Percentiles rank a stretch among this genome's conserved stretches.
Conservation (phyloP, 2,113 vertebrate genomes). For the Stomatorhinus ivindoensis region DNA sequence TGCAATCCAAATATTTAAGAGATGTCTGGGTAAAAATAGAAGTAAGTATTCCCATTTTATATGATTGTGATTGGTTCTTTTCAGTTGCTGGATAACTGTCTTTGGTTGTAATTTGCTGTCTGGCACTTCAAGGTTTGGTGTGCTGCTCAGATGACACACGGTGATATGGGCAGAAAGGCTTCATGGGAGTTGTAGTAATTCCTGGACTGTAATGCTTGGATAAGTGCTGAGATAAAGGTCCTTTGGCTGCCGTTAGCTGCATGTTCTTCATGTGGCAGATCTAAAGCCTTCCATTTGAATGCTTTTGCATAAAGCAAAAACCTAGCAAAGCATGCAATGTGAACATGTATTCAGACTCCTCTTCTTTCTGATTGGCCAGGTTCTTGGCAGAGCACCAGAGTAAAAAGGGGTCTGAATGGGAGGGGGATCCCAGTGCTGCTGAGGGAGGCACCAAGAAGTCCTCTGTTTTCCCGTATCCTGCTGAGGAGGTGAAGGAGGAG, state of each 20-base stretch:
- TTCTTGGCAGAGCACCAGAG: constrained; percentile 83
- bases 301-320: background rate
- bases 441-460: background rate
- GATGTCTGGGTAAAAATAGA: constrained; percentile 36
- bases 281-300: constrained; percentile 1
- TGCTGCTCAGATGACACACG: constrained; percentile 1
- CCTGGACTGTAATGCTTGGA: background rate
- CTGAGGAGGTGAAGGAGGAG: background rate
- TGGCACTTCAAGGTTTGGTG: background rate
- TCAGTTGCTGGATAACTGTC: constrained; percentile 28
- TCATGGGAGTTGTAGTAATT: constrained; percentile 15
- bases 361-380: constrained; percentile 52
- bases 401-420: constrained; percentile 58
- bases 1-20: constrained; percentile 54
- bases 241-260: background rate
- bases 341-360: background rate
- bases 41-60: constrained; percentile 43
- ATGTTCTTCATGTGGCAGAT: background rate
- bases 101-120: background rate
- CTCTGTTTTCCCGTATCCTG: background rate
- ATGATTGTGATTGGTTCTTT: constrained; percentile 34
- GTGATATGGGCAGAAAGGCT: background rate
- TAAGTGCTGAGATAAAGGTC: background rate
- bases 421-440: constrained; percentile 73
- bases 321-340: background rate